Conservation (phyloP, 23 tunicate species). For the Styela clava region DNA sequence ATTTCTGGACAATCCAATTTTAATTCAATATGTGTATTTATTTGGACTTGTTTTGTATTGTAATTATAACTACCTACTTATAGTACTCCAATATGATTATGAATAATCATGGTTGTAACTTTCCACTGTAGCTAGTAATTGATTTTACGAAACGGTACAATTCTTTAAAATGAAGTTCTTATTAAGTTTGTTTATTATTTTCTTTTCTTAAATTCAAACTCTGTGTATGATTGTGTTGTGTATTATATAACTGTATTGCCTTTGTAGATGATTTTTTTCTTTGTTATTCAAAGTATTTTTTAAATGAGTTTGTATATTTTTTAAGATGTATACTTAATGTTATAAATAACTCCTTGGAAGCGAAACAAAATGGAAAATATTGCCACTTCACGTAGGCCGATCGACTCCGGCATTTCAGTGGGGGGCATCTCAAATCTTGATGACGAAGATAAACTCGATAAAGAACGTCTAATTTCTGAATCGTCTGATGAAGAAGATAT, state of each 20-base stretch:
- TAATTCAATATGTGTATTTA: too few species aligned
- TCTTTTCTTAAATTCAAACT: background rate
- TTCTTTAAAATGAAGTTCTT: too few species aligned
- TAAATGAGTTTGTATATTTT: constrained; percentile 24
- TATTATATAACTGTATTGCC: too few species aligned
- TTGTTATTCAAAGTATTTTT: constrained; percentile 3
- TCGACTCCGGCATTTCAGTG: background rate
- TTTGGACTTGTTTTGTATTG: too few species aligned
- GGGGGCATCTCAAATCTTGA: background rate
- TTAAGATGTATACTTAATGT: background rate
- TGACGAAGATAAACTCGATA: background rate
- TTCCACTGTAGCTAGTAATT: background rate
- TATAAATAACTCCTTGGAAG: too few species aligned
- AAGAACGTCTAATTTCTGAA: background rate
- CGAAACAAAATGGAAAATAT: background rate
- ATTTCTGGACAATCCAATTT: too few species aligned
- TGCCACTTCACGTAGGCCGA: background rate
- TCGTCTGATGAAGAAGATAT: background rate
- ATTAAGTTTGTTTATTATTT: too few species aligned
- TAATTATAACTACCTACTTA: too few species aligned
- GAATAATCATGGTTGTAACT: background rate
- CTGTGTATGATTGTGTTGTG: background rate
- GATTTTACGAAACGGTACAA: background rate
- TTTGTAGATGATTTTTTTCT: background rate
- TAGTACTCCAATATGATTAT: too few species aligned